These are phyloP conservation scores for pig (Sus scrofa) DNA, from an alignment of 2,113 vertebrate genomes.

Conservation along the genomic window DNA sequence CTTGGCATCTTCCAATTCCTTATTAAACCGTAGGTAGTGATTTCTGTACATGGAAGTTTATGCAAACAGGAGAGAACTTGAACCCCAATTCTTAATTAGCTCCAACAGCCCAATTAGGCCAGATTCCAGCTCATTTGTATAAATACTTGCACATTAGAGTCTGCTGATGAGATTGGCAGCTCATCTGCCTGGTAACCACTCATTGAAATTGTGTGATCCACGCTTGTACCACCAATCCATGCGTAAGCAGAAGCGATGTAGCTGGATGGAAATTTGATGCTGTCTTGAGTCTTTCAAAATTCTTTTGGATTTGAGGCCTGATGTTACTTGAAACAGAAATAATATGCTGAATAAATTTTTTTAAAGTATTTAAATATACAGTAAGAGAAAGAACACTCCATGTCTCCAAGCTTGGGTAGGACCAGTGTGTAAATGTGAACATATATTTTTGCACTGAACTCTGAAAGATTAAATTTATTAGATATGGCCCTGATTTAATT, in stretches of 20 bases:
- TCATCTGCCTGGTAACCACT: not conserved
- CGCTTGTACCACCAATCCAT: not conserved
- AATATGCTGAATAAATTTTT: not conserved
- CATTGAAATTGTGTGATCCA: not conserved
- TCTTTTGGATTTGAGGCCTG: not conserved
- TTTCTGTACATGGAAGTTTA: slow-evolving; percentile 34
- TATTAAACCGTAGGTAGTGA: slow-evolving; percentile 2
- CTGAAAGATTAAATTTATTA: slow-evolving; percentile 35
- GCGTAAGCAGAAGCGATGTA: not conserved
- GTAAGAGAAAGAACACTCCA: not conserved
- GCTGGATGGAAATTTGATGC: not conserved
- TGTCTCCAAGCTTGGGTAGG: slow-evolving; percentile 37
- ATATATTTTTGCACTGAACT: not conserved
- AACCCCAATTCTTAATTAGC: slow-evolving; percentile 35
- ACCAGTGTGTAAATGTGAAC: not conserved
- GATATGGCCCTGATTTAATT: not conserved
- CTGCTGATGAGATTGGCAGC: not conserved
- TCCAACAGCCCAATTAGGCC: not conserved
- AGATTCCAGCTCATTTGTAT: not conserved
- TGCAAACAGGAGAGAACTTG: slow-evolving; percentile 46
- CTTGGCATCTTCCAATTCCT: not conserved
- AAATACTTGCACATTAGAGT: not conserved
- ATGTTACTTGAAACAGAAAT: slow-evolving; percentile 37
- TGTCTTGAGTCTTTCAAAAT: not conserved
- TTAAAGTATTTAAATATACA: not conserved